phyloP scores from a whole-genome alignment of 2,113 vertebrate genomes.

The Sebastes fasciatus region DNA sequence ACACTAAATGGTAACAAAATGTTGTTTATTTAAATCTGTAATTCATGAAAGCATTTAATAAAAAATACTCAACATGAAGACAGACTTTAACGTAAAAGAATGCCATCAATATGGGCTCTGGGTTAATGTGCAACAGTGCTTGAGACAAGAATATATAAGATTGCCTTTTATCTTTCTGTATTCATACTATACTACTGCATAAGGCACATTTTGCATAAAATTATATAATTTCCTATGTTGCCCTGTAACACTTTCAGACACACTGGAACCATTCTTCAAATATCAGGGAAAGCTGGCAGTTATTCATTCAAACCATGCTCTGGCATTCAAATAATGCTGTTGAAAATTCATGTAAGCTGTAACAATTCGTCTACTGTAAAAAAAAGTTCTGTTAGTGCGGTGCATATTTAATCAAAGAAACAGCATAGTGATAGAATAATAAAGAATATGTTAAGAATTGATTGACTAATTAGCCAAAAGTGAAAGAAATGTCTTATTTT shows the following conservation, averaged over 20 bases:
- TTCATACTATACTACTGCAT: constrained; percentile 39
- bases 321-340: constrained; percentile 39
- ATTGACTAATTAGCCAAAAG: neutral
- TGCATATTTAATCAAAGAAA: constrained; percentile 38
- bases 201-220: constrained; percentile 71
- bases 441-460: constrained; percentile 29
- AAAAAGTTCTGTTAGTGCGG: constrained; percentile 43
- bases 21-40: constrained; percentile 66
- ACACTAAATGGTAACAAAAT: constrained; percentile 33
- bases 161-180: constrained; percentile 15
- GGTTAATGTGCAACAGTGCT: constrained; percentile 73
- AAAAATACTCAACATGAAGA: constrained; percentile 61
- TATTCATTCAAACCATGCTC: constrained; percentile 17
- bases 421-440: constrained; percentile 10
- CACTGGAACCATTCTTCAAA: constrained; percentile 34
- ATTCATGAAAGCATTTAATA: constrained; percentile 53
- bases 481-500: neutral
- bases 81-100: constrained; percentile 40
- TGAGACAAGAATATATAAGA: constrained; percentile 39
- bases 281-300: constrained; percentile 1
- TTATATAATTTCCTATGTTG: constrained; percentile 12
- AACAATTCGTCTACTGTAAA: neutral
- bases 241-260: constrained; percentile 39
- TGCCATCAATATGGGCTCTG: constrained; percentile 35
- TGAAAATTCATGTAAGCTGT: neutral